A percentile compares a stretch with the other conserved stretches of the same genome.
These are phyloP conservation scores for Dolichallabes microphthalmus DNA, from an alignment of 2,113 vertebrate genomes.

Conservation along the genomic window DNA sequence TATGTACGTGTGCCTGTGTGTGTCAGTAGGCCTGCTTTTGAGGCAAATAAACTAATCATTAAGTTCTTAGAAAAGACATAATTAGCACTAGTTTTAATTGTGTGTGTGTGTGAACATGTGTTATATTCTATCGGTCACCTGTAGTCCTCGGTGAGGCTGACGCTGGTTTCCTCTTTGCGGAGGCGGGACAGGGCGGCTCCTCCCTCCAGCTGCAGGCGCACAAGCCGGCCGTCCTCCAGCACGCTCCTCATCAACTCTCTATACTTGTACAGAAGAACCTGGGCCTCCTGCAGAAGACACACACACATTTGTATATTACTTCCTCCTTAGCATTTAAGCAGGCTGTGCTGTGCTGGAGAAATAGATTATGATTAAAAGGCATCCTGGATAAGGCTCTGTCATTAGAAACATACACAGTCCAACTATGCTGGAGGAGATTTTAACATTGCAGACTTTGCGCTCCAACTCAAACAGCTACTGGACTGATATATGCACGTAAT, in stretches of 20 bases:
- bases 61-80: background rate
- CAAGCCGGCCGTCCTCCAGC: slow-evolving; percentile 78
- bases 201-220: slow-evolving; percentile 84
- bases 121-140: slow-evolving; percentile 62
- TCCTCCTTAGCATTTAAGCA: background rate
- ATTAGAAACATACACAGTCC: background rate
- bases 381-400: background rate
- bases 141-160: slow-evolving; percentile 73
- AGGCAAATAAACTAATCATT: background rate
- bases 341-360: background rate
- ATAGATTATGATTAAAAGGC: background rate
- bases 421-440: background rate
- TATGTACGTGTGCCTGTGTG: too few species aligned
- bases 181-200: slow-evolving; percentile 78
- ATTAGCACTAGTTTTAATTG: background rate
- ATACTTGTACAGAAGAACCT: slow-evolving; percentile 69
- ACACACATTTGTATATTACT: background rate
- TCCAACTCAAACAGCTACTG: background rate
- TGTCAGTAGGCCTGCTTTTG: background rate
- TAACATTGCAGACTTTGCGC: background rate
- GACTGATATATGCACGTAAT: background rate
- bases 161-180: slow-evolving; percentile 76
- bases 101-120: background rate
- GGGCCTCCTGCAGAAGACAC: slow-evolving; percentile 73
- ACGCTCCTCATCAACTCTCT: slow-evolving; percentile 78